Base-by-base conservation (phyloP, 2,113 vertebrate genomes). In the Bubo blakistoni region DNA sequence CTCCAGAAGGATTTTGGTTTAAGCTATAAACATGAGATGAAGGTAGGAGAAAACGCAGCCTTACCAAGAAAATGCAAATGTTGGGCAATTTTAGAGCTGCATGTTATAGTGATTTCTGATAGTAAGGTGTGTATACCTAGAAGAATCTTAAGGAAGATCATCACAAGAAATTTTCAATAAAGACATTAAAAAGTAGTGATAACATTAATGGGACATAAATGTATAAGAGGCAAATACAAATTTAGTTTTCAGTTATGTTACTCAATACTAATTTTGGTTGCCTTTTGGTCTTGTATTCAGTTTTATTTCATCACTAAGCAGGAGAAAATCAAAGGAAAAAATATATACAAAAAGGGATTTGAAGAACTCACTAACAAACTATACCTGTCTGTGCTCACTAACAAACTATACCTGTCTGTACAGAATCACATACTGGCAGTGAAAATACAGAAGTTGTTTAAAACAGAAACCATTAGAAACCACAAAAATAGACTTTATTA, bases 101-200 rank as follows among this genome's bases (percentile, higher is more conserved):
- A 12, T 2, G 3, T 65, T 34, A 19, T 7, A 32, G 36, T 38
- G 44, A 59, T 69, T 89, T 83, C 65, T 72, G 19, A 54, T 5
- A 25, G 54, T 16, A 20, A 69, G 11, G 6, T 46, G 12, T 30
- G 10, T n/a, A 4, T 51, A 7, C 17, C 7, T 10, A 42, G 36
- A 58, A 63, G 57, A 82, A 88, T 27, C 9, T 83, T 16, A 30
- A 16, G 42, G 52, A 34, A 54, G 38, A 34, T 16, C 21, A 18
- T 25, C 0, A 1, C 38, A 32, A 77, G 18, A 34, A 9, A 1
- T 16, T 34, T 27, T 47, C 7, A 1, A 1, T 2, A 74, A 30
- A 40, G 1, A 4, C 19, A 26, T 40, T 54, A 24, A 76, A 52
- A 66, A 34, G 1, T 38, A 59, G n/a, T 34, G 51, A 38, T 27